Conservation (phyloP, 2,113 vertebrate species). For the Casuarius casuarius region DNA sequence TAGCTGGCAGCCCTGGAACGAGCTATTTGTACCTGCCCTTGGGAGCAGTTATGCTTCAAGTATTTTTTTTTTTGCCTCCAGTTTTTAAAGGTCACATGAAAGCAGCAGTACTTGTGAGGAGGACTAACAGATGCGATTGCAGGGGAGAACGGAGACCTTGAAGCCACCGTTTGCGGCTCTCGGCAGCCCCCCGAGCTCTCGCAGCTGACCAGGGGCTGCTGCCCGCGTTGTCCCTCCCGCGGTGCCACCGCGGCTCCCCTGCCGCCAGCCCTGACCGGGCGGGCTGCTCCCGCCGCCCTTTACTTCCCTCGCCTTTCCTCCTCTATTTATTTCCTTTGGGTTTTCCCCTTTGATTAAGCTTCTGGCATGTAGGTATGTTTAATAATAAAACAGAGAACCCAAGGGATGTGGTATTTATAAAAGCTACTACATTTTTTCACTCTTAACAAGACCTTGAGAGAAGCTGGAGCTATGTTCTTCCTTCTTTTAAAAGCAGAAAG, state of each 20-base stretch:
- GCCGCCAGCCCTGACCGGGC: not conserved
- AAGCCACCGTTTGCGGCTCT: not conserved
- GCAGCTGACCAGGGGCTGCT: not conserved
- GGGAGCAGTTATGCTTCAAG: not conserved
- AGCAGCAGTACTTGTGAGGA: not conserved
- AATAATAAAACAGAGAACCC: slow-evolving; percentile 59
- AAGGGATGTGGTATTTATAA: slow-evolving; percentile 62
- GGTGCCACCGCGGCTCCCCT: rapidly evolving
- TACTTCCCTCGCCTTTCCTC: slow-evolving; percentile 35
- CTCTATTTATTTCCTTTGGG: slow-evolving; percentile 56
- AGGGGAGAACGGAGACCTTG: not conserved
- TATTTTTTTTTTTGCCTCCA: not conserved
- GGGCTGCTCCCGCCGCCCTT: not conserved
- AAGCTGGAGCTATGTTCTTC: not conserved
- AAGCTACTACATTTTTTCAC: not conserved
- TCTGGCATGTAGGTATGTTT: slow-evolving; percentile 44
- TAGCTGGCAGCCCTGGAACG: slow-evolving; percentile 31
- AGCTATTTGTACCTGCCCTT: slow-evolving; percentile 30
- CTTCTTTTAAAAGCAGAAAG: not conserved
- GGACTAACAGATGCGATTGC: not conserved
- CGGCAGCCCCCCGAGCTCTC: not conserved
- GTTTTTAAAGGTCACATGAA: not conserved
- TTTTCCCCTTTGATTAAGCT: slow-evolving; percentile 65
- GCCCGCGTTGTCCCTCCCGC: not conserved
- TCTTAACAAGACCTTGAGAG: not conserved